Percentiles rank a stretch among this genome's conserved stretches.
These are phyloP conservation scores for Cyprinodon brontotheroides DNA, from an alignment of 2,113 vertebrate genomes.

Conservation along the genomic window DNA sequence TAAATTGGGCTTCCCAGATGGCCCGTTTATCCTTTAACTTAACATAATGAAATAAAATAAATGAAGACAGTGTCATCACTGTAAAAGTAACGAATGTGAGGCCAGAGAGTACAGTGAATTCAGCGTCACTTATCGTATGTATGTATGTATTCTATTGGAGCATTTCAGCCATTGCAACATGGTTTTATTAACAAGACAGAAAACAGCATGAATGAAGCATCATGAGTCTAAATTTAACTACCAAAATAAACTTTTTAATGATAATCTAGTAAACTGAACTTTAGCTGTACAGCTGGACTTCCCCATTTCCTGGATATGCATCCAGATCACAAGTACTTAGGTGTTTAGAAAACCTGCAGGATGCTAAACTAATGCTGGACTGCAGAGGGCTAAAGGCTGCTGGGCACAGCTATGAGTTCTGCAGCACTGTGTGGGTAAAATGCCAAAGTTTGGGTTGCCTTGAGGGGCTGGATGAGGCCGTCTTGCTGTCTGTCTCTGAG, in stretches of 20 bases:
- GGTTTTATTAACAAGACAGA: background rate
- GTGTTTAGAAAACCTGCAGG: background rate
- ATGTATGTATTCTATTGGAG: background rate
- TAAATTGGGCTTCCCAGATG: no score
- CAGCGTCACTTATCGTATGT: no score
- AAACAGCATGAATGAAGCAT: background rate
- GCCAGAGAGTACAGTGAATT: no score
- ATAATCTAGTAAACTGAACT: background rate
- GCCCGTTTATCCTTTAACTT: no score
- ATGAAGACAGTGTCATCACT: background rate
- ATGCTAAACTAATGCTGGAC: background rate
- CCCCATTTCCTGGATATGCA: constrained; percentile 21
- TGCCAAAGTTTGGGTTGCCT: constrained; percentile 66
- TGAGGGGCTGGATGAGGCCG: constrained; percentile 42
- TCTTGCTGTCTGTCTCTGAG: constrained; percentile 72
- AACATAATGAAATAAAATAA: background rate
- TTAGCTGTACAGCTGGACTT: constrained; percentile 2
- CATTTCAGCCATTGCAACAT: background rate
- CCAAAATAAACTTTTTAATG: background rate
- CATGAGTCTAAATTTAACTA: no score
- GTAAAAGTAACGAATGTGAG: no score
- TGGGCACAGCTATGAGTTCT: constrained; percentile 21
- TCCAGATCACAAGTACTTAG: constrained; percentile 13
- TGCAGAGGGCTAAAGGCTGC: constrained; percentile 19
- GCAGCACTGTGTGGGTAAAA: constrained; percentile 52